Evolutionary conservation across 2,113 vertebrate species (phyloP).

Genomic region (Phrynosoma blainvillii): DNA sequence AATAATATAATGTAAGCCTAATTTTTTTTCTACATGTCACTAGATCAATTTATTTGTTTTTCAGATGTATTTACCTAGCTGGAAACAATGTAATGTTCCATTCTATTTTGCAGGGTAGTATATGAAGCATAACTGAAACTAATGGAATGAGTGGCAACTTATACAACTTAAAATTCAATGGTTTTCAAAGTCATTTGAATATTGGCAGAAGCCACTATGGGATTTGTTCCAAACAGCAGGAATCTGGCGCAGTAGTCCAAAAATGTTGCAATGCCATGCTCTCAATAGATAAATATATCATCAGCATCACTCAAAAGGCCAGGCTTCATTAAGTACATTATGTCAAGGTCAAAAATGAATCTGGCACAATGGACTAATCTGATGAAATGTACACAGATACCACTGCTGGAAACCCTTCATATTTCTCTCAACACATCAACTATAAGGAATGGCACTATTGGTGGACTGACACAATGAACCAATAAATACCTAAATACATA

Average conservation of each 20-base stretch:
- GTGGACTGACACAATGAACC: too few species aligned
- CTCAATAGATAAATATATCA: background rate
- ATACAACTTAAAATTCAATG: background rate
- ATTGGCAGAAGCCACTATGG: background rate
- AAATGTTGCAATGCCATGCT: background rate
- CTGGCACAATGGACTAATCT: too few species aligned
- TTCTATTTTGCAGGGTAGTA: background rate
- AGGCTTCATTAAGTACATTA: background rate
- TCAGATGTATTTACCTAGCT: background rate
- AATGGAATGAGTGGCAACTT: background rate
- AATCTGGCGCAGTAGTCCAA: background rate
- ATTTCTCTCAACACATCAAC: too few species aligned
- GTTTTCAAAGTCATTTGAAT: slow-evolving; percentile 1
- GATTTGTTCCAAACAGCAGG: background rate
- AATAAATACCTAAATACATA: too few species aligned
- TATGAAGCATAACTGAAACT: background rate
- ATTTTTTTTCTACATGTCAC: background rate
- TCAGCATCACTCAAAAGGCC: background rate
- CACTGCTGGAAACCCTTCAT: too few species aligned
- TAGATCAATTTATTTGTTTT: background rate
- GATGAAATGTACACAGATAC: too few species aligned
- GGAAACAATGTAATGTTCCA: background rate
- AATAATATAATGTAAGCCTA: background rate
- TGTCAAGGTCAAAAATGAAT: background rate
- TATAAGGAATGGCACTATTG: too few species aligned